Conservation (phyloP, 2,888 invertebrate species). For the Xanthia togata region DNA sequence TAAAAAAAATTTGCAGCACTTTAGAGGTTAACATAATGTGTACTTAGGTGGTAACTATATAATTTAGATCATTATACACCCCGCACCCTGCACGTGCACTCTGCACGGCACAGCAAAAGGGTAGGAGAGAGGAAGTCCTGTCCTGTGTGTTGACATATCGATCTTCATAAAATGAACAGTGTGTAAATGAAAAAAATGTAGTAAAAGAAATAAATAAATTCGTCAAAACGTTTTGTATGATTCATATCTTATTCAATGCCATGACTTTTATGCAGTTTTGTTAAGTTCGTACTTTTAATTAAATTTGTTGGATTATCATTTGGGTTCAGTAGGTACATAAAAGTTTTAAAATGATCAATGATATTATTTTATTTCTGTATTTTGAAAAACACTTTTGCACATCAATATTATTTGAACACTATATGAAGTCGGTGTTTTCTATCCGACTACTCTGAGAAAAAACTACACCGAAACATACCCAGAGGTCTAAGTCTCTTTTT, state of each 20-base stretch:
- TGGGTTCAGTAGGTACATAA: constrained; percentile 6
- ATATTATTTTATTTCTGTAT: not conserved
- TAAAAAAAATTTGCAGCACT: too few relatives aligned
- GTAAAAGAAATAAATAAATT: not conserved
- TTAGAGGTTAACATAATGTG: too few relatives aligned
- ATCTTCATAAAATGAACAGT: not conserved
- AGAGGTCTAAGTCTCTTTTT: not conserved
- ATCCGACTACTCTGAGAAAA: not conserved
- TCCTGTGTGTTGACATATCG: too few relatives aligned
- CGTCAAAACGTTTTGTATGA: constrained; percentile 2
- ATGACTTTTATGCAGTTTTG: not conserved
- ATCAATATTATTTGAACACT: not conserved
- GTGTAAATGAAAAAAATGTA: constrained; percentile 1
- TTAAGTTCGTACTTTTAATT: not conserved
- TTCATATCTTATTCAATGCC: constrained; percentile 9
- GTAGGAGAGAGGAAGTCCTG: too few relatives aligned
- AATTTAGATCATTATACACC: too few relatives aligned
- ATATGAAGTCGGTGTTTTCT: too few relatives aligned
- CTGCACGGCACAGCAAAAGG: too few relatives aligned
- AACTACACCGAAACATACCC: not conserved
- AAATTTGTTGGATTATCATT: not conserved
- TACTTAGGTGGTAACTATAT: too few relatives aligned
- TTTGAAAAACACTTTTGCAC: not conserved
- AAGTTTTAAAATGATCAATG: not conserved
- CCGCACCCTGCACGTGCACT: too few relatives aligned